phyloP scores from a whole-genome alignment of 2,888 invertebrate genomes.

The Ligdia adustata region DNA sequence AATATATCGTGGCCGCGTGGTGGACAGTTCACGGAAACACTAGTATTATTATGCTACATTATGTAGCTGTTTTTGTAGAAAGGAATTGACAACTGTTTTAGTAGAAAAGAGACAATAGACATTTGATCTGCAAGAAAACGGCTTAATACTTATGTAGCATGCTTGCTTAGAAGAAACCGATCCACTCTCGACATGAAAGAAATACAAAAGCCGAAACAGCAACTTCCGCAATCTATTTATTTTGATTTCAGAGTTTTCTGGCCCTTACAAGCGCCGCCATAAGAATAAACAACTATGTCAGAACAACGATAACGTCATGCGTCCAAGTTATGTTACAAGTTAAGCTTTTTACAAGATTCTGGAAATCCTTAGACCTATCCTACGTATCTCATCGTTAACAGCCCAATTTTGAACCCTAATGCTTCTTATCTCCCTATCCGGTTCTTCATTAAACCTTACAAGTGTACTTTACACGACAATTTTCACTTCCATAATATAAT shows the following conservation, averaged over 20 bases:
- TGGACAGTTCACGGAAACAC: no score
- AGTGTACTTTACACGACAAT: slow-evolving; percentile 30
- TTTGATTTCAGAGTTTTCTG: background rate
- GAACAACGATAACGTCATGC: background rate
- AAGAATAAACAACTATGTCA: background rate
- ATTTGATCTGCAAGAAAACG: no score
- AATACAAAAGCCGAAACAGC: no score
- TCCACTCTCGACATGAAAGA: no score
- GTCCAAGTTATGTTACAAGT: slow-evolving; percentile 1
- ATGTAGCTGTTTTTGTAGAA: no score
- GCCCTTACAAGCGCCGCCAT: background rate
- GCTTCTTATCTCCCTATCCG: slow-evolving; percentile 25
- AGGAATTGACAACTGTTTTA: no score
- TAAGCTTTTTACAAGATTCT: slow-evolving; percentile 6
- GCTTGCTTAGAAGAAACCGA: no score
- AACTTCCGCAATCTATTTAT: no score
- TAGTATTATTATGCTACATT: no score
- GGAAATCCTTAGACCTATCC: background rate
- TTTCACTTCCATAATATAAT: slow-evolving; percentile 32
- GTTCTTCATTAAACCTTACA: slow-evolving; percentile 29
- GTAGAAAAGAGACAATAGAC: no score
- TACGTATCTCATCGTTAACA: slow-evolving; percentile 9
- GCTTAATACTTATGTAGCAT: no score
- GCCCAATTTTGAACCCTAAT: slow-evolving; percentile 12
- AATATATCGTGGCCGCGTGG: no score